These are phyloP conservation scores for Oplegnathus fasciatus DNA, from an alignment of 2,113 vertebrate genomes.

Conservation along the genomic window DNA sequence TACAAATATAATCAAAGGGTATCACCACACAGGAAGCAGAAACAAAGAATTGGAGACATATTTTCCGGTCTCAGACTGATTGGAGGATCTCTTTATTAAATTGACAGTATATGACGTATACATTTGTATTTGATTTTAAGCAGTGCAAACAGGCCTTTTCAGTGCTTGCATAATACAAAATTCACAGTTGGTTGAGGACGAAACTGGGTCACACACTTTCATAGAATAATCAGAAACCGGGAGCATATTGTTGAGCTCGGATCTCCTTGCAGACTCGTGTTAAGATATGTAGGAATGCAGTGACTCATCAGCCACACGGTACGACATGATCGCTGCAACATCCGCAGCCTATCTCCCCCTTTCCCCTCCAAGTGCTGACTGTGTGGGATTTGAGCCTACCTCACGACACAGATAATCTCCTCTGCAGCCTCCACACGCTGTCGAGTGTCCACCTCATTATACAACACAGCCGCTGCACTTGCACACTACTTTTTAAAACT, in stretches of 20 bases:
- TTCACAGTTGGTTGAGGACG: neutral
- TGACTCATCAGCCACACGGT: constrained; percentile 23
- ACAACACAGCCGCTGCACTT: neutral
- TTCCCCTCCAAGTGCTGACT: constrained; percentile 71
- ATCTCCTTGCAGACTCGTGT: constrained; percentile 43
- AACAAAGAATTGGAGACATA: neutral
- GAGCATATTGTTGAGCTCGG: neutral
- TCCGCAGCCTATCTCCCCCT: constrained; percentile 21
- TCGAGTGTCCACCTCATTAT: constrained; percentile 15
- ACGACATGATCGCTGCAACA: constrained; percentile 30
- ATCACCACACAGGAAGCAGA: constrained; percentile 2
- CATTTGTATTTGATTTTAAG: neutral
- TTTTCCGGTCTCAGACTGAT: neutral
- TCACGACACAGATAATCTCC: constrained; percentile 64
- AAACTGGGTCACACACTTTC: neutral
- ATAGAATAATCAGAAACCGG: neutral
- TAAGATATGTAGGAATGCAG: constrained; percentile 46
- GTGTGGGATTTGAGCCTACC: constrained; percentile 68
- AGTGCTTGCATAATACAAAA: constrained; percentile 16
- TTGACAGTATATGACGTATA: neutral
- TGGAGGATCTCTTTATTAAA: neutral
- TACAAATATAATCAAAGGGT: neutral
- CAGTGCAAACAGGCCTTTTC: neutral
- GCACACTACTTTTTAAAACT: neutral
- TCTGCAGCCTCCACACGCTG: constrained; percentile 34